Conservation (phyloP, 2,797 vertebrate genomes). For the Channallabes apus region DNA sequence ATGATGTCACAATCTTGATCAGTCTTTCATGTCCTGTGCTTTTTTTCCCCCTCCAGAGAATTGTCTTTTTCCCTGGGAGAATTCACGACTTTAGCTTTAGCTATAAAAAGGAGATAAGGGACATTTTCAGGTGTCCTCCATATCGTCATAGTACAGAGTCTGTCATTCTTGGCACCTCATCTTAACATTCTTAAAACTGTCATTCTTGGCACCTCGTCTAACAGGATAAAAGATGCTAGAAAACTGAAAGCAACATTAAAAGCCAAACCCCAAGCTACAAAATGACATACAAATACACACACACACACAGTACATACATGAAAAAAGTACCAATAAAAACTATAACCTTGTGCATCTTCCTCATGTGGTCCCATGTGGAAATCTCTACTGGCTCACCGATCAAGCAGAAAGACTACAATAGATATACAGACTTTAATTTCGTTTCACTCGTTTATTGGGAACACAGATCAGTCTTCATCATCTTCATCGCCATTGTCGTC, state of each 20-base stretch:
- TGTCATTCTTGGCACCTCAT: neutral
- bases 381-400: neutral
- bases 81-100: neutral
- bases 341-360: neutral
- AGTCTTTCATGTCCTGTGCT: neutral
- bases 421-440: conserved; percentile 12
- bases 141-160: neutral
- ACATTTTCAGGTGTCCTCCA: neutral
- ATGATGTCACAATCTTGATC: neutral
- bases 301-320: neutral
- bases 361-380: neutral
- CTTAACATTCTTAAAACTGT: neutral
- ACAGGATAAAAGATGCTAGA: neutral
- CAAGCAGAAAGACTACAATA: neutral
- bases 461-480: conserved; percentile 45
- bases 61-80: neutral
- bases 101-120: neutral
- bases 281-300: neutral
- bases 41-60: neutral
- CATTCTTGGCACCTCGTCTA: neutral
- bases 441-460: conserved; percentile 1
- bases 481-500: conserved; percentile 77
- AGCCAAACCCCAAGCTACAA: neutral
- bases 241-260: conserved; percentile 11
- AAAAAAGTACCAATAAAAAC: conserved; percentile 41